Evolutionary conservation across 1,140 invertebrate species (phyloP).

Genomic region (Ceratoteleas bidentatus): DNA sequence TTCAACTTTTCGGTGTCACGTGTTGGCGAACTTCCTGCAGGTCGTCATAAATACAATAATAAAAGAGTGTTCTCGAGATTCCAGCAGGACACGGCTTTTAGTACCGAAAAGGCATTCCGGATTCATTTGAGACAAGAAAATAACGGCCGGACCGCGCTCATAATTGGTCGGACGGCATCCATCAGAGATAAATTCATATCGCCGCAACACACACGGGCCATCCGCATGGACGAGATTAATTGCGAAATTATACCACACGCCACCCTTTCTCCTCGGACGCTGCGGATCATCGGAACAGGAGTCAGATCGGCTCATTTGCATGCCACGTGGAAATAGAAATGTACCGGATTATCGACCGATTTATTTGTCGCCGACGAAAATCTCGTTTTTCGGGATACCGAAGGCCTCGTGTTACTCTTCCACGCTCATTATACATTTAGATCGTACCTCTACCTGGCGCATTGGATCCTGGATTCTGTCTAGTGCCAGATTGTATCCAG

Average conservation of each 20-base stretch:
- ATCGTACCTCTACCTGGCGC: slow-evolving; percentile 38
- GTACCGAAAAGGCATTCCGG: slow-evolving; percentile 22
- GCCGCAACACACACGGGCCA: slow-evolving; percentile 34
- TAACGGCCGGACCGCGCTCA: slow-evolving; percentile 46
- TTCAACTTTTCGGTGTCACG: no score
- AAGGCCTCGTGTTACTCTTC: slow-evolving; percentile 34
- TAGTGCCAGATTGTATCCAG: no score
- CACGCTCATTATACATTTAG: slow-evolving; percentile 42
- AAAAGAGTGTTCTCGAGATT: neutral
- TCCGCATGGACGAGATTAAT: slow-evolving; percentile 74
- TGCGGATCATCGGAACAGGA: slow-evolving; percentile 68
- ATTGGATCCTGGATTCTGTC: no score
- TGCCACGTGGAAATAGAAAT: slow-evolving; percentile 72
- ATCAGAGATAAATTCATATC: slow-evolving; percentile 62
- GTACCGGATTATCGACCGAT: slow-evolving; percentile 68
- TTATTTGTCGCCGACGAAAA: slow-evolving; percentile 64
- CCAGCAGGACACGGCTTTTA: neutral
- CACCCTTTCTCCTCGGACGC: slow-evolving; percentile 53
- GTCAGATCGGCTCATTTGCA: slow-evolving; percentile 70
- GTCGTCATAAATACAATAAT: neutral
- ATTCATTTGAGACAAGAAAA: slow-evolving; percentile 44
- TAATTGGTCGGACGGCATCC: slow-evolving; percentile 60
- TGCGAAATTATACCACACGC: slow-evolving; percentile 76
- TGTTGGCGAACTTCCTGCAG: no score
- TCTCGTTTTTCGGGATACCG: slow-evolving; percentile 42